Conservation (phyloP, 2,113 vertebrate genomes). For the Miniopterus natalensis region DNA sequence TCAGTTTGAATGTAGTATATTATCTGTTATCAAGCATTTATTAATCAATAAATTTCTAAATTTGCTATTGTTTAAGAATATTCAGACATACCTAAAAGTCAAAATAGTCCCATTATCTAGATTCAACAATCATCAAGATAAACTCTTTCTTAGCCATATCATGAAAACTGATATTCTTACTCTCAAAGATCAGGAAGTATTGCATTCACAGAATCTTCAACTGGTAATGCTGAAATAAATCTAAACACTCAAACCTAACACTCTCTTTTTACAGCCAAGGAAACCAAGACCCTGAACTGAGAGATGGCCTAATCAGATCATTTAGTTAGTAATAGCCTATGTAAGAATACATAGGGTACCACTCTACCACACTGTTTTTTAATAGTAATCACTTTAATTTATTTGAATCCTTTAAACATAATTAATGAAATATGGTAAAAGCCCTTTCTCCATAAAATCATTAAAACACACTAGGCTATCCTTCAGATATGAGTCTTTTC, state of each 20-base stretch:
- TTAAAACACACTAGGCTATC: background rate
- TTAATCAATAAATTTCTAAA: conserved; percentile 50
- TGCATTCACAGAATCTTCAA: conserved; percentile 19
- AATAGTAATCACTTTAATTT: conserved; percentile 37
- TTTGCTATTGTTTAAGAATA: conserved; percentile 39
- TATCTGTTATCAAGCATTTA: conserved; percentile 21
- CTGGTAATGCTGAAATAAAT: conserved; percentile 12
- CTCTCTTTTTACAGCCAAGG: background rate
- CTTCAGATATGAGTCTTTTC: background rate
- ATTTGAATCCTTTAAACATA: conserved; percentile 60
- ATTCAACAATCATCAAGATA: conserved; percentile 18
- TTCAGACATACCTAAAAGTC: conserved; percentile 4
- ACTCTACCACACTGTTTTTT: background rate
- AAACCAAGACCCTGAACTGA: conserved; percentile 19
- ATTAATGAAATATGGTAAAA: background rate
- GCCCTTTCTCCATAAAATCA: background rate
- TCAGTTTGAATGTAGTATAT: conserved; percentile 15
- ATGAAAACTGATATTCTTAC: background rate
- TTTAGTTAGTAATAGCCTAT: background rate
- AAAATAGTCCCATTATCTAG: conserved; percentile 34
- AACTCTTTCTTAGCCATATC: conserved; percentile 42
- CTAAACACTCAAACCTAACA: background rate
- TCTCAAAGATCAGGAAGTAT: conserved; percentile 4
- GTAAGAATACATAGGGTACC: background rate
- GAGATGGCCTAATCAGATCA: background rate